Conservation (phyloP, 2,888 invertebrate genomes). For the Tholera decimalis region DNA sequence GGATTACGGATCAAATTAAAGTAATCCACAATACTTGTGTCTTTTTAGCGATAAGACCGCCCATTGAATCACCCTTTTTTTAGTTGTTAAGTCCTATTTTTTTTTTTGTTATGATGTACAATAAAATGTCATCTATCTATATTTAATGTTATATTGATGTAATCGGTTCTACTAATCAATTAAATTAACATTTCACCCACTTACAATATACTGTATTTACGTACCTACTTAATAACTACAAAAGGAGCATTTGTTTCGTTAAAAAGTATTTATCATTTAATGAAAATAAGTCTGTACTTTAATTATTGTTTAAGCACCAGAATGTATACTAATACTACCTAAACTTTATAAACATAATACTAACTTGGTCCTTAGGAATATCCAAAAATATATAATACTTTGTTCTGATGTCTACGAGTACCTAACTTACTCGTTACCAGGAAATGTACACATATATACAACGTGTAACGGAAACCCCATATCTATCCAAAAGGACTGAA, state of each 20-base stretch:
- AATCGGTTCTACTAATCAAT: background rate
- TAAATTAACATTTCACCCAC: background rate
- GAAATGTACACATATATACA: background rate
- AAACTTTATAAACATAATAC: background rate
- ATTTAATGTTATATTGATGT: too few relatives aligned
- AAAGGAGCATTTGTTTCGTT: background rate
- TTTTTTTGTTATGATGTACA: too few relatives aligned
- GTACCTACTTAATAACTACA: background rate
- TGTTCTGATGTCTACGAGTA: background rate
- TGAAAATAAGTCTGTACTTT: constrained; percentile 4
- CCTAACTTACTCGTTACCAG: background rate
- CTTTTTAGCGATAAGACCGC: too few relatives aligned
- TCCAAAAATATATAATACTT: background rate
- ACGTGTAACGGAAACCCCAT: too few relatives aligned
- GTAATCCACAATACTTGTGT: too few relatives aligned
- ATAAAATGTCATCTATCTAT: too few relatives aligned
- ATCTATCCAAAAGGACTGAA: too few relatives aligned
- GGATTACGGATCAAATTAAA: too few relatives aligned
- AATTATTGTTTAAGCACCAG: constrained; percentile 13
- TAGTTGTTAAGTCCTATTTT: too few relatives aligned
- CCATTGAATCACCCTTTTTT: too few relatives aligned
- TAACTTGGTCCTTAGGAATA: background rate
- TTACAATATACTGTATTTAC: constrained; percentile 11
- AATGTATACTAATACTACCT: background rate
- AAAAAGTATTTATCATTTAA: background rate